Percentiles rank a stretch among this genome's conserved stretches.
These are phyloP conservation scores for Allolobophora icterica DNA, from an alignment of 2,888 invertebrate species.

Conservation along the genomic window DNA sequence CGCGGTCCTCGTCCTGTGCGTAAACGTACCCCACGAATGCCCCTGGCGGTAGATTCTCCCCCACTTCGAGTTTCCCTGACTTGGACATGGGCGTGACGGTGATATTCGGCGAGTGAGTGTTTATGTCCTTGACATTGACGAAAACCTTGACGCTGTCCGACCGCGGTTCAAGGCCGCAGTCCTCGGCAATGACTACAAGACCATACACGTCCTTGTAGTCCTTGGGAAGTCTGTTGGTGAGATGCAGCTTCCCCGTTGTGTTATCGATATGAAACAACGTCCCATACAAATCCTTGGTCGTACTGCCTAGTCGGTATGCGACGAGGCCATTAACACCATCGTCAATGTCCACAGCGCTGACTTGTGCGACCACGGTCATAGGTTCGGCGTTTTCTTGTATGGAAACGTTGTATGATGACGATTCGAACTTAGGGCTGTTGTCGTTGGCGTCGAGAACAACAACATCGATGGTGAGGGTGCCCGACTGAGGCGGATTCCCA, in stretches of 20 bases:
- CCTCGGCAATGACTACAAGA: constrained; percentile 36
- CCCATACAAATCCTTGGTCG: constrained; percentile 47
- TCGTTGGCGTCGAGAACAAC: constrained; percentile 60
- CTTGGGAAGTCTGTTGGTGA: constrained; percentile 27
- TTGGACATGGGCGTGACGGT: constrained; percentile 29
- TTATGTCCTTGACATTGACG: constrained; percentile 38
- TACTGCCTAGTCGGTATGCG: constrained; percentile 40
- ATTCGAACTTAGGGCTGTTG: constrained; percentile 53
- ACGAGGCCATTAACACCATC: constrained; percentile 31
- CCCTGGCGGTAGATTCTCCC: constrained; percentile 30
- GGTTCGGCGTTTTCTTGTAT: constrained; percentile 54
- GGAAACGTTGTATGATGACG: constrained; percentile 49
- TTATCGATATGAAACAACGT: constrained; percentile 33
- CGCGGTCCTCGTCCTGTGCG: constrained; percentile 32
- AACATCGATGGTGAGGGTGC: constrained; percentile 52
- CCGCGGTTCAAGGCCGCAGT: constrained; percentile 39
- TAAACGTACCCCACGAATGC: constrained; percentile 39
- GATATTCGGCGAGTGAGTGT: constrained; percentile 46
- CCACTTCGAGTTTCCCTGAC: constrained; percentile 26
- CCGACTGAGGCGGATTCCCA: constrained; percentile 54
- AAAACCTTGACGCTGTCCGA: constrained; percentile 29
- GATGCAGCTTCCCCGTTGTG: constrained; percentile 35
- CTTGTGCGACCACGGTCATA: background rate
- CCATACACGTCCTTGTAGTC: constrained; percentile 28
- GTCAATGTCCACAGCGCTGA: constrained; percentile 33